Conservation (phyloP, 2,797 vertebrate species). For the Bradypodion ventrale region DNA sequence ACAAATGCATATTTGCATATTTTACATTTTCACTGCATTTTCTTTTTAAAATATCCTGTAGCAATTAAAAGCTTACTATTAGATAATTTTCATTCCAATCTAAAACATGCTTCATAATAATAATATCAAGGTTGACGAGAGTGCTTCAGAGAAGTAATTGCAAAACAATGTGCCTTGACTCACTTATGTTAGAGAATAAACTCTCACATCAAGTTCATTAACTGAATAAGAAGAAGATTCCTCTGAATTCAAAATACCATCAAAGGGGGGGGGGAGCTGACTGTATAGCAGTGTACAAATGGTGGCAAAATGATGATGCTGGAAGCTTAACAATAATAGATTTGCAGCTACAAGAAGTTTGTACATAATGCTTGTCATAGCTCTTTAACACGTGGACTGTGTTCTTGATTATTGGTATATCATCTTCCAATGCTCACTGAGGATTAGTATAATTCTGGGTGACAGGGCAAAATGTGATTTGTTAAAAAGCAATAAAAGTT, state of each 20-base stretch:
- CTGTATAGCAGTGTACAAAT: not conserved
- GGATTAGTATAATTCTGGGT: not conserved
- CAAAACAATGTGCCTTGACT: not conserved
- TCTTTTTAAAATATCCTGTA: not conserved
- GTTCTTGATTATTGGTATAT: slow-evolving; percentile 12
- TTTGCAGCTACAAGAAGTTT: not conserved
- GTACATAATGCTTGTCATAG: not conserved
- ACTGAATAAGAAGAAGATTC: not conserved
- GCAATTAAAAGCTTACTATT: not conserved
- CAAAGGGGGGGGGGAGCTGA: not conserved
- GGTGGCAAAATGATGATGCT: slow-evolving; percentile 8
- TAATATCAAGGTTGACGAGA: not conserved
- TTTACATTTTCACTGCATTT: not conserved
- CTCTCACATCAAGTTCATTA: not conserved
- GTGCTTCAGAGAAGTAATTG: not conserved
- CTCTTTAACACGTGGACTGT: slow-evolving; percentile 19
- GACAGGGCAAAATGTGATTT: not conserved
- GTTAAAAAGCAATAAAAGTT: slow-evolving; percentile 25
- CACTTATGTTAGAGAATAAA: not conserved
- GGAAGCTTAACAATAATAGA: not conserved
- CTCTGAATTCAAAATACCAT: not conserved
- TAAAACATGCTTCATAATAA: not conserved
- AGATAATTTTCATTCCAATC: not conserved
- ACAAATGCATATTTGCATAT: not conserved
- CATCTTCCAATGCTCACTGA: slow-evolving; percentile 12